Evolutionary conservation across 2,888 invertebrate genomes (phyloP).

Genomic region (Argyra leucocephala): DNA sequence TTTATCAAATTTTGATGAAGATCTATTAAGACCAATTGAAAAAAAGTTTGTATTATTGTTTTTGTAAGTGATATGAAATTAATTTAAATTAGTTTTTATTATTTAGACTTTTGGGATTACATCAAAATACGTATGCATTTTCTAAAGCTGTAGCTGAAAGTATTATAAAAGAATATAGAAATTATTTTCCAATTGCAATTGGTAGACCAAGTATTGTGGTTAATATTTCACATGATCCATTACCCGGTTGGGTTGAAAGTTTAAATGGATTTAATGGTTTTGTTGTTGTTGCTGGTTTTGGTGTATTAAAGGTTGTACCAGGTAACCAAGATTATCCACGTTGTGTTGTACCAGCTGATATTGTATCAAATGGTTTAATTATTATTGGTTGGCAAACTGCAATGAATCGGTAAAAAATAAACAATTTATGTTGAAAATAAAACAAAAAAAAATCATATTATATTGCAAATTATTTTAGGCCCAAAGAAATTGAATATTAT

Average conservation of each 20-base stretch:
- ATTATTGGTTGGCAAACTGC: slow-evolving; percentile 1
- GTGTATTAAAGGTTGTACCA: not conserved
- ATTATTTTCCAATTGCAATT: slow-evolving; percentile 9
- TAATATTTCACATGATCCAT: not conserved
- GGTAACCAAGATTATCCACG: not conserved
- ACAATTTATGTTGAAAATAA: no score
- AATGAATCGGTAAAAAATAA: not conserved
- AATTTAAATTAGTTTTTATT: not conserved
- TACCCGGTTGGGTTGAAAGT: slow-evolving; percentile 7
- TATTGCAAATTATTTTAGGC: not conserved
- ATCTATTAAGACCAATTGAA: not conserved
- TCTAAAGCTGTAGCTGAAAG: slow-evolving; percentile 7
- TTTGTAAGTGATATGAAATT: not conserved
- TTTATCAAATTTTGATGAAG: slow-evolving; percentile 5
- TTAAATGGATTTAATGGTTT: slow-evolving; percentile 7
- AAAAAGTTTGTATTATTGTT: not conserved
- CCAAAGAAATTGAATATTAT: not conserved
- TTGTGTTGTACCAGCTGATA: slow-evolving; percentile 7
- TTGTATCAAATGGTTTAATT: slow-evolving; percentile 9
- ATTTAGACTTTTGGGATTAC: not conserved
- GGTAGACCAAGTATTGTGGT: slow-evolving; percentile 7
- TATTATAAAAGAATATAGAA: not conserved
- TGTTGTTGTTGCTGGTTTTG: not conserved
- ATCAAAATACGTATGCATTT: slow-evolving; percentile 8
- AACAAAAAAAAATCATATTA: no score